phyloP scores from a whole-genome alignment of 2,797 vertebrate genomes.

The Alosa sapidissima region DNA sequence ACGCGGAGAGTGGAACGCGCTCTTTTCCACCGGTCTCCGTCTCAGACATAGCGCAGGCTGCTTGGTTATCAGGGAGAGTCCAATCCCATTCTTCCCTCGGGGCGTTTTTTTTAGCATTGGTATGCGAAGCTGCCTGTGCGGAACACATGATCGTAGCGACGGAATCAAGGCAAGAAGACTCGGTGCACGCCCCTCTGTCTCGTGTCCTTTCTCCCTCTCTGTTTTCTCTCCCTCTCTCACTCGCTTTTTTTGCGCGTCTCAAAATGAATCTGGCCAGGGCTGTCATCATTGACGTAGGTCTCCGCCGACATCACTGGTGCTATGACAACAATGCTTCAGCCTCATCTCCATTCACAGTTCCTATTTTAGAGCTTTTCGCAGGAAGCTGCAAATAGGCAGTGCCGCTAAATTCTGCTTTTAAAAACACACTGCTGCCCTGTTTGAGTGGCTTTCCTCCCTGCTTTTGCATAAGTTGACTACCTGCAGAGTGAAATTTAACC shows the following conservation, averaged over 20 bases:
- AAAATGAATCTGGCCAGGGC: constrained; percentile 51
- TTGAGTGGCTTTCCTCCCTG: neutral
- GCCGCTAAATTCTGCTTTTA: constrained; percentile 30
- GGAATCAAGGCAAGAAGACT: constrained; percentile 35
- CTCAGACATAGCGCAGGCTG: constrained; percentile 10
- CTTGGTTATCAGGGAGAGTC: constrained; percentile 41
- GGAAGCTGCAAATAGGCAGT: constrained; percentile 45
- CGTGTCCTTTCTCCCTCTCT: constrained; percentile 8
- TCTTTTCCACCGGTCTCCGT: neutral
- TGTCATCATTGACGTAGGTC: constrained; percentile 63
- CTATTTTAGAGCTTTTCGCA: constrained; percentile 51
- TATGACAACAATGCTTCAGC: constrained; percentile 69
- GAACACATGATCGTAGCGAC: constrained; percentile 51
- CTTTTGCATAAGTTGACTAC: neutral
- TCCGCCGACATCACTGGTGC: constrained; percentile 63
- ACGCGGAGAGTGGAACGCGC: constrained; percentile 47
- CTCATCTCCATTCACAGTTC: constrained; percentile 58
- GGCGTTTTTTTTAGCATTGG: constrained; percentile 47
- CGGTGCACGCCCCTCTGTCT: constrained; percentile 28
- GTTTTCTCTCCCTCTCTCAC: constrained; percentile 23
- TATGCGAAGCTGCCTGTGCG: constrained; percentile 55
- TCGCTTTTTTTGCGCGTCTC: constrained; percentile 44
- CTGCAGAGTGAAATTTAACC: neutral
- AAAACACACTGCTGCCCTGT: constrained; percentile 35
- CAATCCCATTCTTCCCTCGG: constrained; percentile 43